These are phyloP conservation scores for Epicauta chinensis DNA, from an alignment of 1,140 invertebrate genomes.

Conservation along the genomic window DNA sequence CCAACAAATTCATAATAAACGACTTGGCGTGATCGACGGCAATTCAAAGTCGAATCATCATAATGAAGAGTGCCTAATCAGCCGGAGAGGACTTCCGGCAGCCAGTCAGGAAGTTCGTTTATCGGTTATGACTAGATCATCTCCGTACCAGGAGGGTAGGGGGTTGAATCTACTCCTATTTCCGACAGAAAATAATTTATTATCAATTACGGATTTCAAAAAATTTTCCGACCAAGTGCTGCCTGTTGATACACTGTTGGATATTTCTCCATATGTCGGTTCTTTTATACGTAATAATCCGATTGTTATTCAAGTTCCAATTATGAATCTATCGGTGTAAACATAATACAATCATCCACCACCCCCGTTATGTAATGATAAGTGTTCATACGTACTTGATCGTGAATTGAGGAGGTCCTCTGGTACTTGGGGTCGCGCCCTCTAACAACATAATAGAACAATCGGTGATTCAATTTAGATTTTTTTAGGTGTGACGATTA, in stretches of 20 bases:
- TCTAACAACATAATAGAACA: slow-evolving; percentile 38
- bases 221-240: too few species aligned
- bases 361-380: slow-evolving; percentile 32
- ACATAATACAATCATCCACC: slow-evolving; percentile 33
- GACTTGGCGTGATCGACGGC: slow-evolving; percentile 26
- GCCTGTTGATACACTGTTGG: too few species aligned
- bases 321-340: slow-evolving; percentile 12
- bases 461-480: slow-evolving; percentile 43
- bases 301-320: not conserved
- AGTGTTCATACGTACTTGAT: slow-evolving; percentile 41
- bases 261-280: too few species aligned
- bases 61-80: slow-evolving; percentile 35
- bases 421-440: slow-evolving; percentile 34
- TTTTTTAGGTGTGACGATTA: slow-evolving; percentile 43
- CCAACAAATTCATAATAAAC: slow-evolving; percentile 31
- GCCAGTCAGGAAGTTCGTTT: slow-evolving; percentile 25
- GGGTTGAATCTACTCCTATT: too few species aligned
- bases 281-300: too few species aligned
- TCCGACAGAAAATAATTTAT: too few species aligned
- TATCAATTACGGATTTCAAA: too few species aligned
- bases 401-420: slow-evolving; percentile 37
- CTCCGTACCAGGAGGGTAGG: slow-evolving; percentile 7
- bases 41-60: slow-evolving; percentile 20
- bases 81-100: slow-evolving; percentile 27
- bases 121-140: slow-evolving; percentile 27